Evolutionary conservation across 1,140 invertebrate genomes (phyloP).

Genomic region (Dendrolimus punctatus): DNA sequence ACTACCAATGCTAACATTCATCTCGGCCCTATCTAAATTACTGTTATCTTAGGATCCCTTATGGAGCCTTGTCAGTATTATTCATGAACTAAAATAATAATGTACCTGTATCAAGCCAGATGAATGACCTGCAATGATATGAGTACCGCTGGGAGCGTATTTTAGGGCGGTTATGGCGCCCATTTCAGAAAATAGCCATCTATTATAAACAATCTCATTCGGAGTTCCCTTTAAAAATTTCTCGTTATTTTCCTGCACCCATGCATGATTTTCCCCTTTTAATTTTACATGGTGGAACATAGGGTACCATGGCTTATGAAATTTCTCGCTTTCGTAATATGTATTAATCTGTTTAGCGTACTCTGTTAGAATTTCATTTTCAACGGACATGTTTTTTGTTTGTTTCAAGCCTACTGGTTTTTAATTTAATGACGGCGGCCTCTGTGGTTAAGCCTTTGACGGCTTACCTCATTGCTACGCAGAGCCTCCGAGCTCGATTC

Average conservation of each 20-base stretch:
- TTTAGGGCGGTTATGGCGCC: slow-evolving; percentile 43
- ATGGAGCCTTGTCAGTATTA: not conserved
- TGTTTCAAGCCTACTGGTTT: slow-evolving; percentile 26
- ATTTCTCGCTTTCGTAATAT: slow-evolving; percentile 40
- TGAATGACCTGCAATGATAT: slow-evolving; percentile 52
- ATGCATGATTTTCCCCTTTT: slow-evolving; percentile 20
- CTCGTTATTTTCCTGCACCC: slow-evolving; percentile 43
- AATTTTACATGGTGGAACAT: slow-evolving; percentile 37
- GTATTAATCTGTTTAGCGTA: slow-evolving; percentile 25
- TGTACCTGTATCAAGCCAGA: slow-evolving; percentile 52
- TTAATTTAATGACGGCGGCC: not conserved
- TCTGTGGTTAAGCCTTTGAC: no score
- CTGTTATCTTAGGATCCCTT: not conserved
- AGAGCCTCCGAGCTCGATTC: no score
- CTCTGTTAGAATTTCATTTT: slow-evolving; percentile 30
- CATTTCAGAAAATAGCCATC: slow-evolving; percentile 46
- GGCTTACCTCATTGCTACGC: no score
- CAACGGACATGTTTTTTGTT: slow-evolving; percentile 26
- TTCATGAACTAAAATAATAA: slow-evolving; percentile 2
- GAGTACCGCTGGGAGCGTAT: slow-evolving; percentile 40
- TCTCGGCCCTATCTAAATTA: no score
- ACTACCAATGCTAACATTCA: no score
- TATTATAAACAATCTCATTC: slow-evolving; percentile 42
- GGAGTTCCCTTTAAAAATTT: slow-evolving; percentile 38
- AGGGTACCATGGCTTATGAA: slow-evolving; percentile 40